A percentile compares a stretch with the other conserved stretches of the same genome.
These are phyloP conservation scores for Catostomus latipinnis DNA, from an alignment of 2,797 vertebrate genomes.

Conservation along the genomic window DNA sequence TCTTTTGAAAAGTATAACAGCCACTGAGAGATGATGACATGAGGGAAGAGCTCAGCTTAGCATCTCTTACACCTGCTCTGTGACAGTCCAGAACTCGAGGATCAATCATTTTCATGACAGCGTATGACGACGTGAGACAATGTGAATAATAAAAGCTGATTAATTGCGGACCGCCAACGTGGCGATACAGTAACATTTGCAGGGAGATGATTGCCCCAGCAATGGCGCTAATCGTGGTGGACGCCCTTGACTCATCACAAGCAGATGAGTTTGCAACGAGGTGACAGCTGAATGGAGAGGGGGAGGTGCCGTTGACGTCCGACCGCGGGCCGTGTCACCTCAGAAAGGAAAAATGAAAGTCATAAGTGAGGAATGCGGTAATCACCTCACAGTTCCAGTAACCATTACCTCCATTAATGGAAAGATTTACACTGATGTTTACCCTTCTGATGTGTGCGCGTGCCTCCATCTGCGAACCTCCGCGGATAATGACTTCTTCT, in stretches of 20 bases:
- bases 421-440: conserved; percentile 59
- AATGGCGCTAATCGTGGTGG: conserved; percentile 63
- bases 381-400: conserved; percentile 45
- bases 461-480: conserved; percentile 28
- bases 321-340: conserved; percentile 21
- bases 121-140: conserved; percentile 43
- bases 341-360: conserved; percentile 49
- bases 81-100: conserved; percentile 40
- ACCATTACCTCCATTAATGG: conserved; percentile 53
- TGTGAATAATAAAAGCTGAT: conserved; percentile 70
- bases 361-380: conserved; percentile 50
- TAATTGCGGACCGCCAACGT: conserved; percentile 55
- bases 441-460: conserved; percentile 20
- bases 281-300: conserved; percentile 45
- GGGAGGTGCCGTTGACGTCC: conserved; percentile 39
- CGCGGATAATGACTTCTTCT: conserved; percentile 46
- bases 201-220: conserved; percentile 66
- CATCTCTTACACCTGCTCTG: conserved; percentile 45
- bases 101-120: conserved; percentile 58
- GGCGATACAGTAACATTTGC: conserved; percentile 52
- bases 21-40: conserved; percentile 10
- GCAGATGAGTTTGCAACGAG: conserved; percentile 22
- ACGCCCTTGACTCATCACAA: conserved; percentile 62
- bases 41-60: conserved; percentile 25
- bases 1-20: conserved; percentile 29